Evolutionary conservation across 2,888 invertebrate species (phyloP).

Genomic region (Drosophila koepferae): DNA sequence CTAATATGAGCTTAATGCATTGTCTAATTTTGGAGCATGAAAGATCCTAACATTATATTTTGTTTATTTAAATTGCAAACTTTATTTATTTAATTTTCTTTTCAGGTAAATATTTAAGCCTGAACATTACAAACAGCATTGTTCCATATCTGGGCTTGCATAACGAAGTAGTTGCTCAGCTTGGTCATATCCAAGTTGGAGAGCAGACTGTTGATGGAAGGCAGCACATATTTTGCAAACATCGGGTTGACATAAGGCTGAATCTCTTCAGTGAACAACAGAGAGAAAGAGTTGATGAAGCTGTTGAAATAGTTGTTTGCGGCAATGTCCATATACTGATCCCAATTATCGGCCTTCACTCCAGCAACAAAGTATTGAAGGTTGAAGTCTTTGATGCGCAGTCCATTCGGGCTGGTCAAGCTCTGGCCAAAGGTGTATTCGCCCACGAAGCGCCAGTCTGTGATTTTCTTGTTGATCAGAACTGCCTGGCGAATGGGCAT

Average conservation of each 20-base stretch:
- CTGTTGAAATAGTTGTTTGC: constrained; percentile 70
- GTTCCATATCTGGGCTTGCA: constrained; percentile 41
- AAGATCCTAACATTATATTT: too few relatives aligned
- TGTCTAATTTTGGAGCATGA: too few relatives aligned
- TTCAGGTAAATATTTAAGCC: background rate
- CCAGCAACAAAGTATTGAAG: constrained; percentile 58
- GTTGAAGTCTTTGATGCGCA: constrained; percentile 60
- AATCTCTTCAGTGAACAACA: constrained; percentile 58
- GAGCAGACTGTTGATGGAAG: constrained; percentile 51
- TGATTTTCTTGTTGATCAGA: constrained; percentile 59
- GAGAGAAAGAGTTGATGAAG: constrained; percentile 35
- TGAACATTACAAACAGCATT: constrained; percentile 29
- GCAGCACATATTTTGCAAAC: constrained; percentile 26
- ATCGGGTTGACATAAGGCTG: constrained; percentile 42
- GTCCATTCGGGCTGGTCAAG: constrained; percentile 43
- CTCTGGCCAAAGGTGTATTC: constrained; percentile 49
- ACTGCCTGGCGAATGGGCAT: constrained; percentile 43
- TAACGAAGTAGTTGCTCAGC: constrained; percentile 13
- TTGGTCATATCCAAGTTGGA: constrained; percentile 33
- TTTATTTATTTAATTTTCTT: too few relatives aligned
- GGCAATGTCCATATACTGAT: constrained; percentile 65
- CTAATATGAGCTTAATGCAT: too few relatives aligned
- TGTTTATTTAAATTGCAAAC: too few relatives aligned
- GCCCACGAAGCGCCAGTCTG: constrained; percentile 62
- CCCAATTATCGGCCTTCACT: constrained; percentile 57